Evolutionary conservation across 2,113 vertebrate species (phyloP).

Genomic region (Halcyon senegalensis): DNA sequence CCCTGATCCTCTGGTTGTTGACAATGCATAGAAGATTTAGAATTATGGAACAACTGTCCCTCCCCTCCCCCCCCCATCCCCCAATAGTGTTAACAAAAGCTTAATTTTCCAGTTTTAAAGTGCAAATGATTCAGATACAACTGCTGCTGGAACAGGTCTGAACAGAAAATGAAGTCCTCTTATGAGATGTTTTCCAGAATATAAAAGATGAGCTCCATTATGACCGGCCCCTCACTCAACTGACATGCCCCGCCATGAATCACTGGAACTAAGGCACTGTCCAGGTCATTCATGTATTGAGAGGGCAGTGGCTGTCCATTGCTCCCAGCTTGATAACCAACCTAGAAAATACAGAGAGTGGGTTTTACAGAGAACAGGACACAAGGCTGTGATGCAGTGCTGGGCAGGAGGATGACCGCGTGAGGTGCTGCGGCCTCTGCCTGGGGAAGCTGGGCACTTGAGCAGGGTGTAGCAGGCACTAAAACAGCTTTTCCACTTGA

Average conservation of each 20-base stretch:
- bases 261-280: slow-evolving; percentile 91
- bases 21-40: slow-evolving; percentile 90
- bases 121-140: slow-evolving; percentile 84
- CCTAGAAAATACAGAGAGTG: slow-evolving; percentile 74
- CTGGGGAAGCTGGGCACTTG: accelerated
- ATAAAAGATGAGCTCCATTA: slow-evolving; percentile 98
- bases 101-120: slow-evolving; percentile 88
- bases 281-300: slow-evolving; percentile 93
- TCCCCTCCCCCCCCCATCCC: slow-evolving; percentile 4
- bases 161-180: slow-evolving; percentile 76
- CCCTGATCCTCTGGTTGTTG: slow-evolving; percentile 74
- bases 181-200: slow-evolving; percentile 96
- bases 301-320: slow-evolving; percentile 92
- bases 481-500: background rate
- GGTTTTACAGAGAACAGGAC: background rate
- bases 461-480: background rate
- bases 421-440: background rate
- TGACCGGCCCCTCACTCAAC: slow-evolving; percentile 85
- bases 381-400: background rate
- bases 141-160: slow-evolving; percentile 78
- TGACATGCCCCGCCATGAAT: slow-evolving; percentile 93
- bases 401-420: background rate
- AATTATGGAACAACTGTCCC: slow-evolving; percentile 81
- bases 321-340: slow-evolving; percentile 93
- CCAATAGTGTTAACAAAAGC: slow-evolving; percentile 85